These are phyloP conservation scores for Miltochrista miniata DNA, from an alignment of 2,888 invertebrate species.

Conservation along the genomic window DNA sequence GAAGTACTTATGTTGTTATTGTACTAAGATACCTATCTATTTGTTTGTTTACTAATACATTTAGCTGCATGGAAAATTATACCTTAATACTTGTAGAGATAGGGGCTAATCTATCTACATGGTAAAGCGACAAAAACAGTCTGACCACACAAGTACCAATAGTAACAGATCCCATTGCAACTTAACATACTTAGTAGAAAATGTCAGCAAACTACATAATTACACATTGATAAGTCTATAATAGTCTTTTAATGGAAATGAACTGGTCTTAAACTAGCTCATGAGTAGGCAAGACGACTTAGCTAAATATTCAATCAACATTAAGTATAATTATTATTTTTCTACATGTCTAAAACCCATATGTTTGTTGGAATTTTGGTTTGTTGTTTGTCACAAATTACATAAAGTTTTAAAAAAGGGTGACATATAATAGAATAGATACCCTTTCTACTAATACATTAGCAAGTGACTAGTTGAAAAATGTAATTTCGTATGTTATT, in stretches of 20 bases:
- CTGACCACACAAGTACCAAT: slow-evolving; percentile 5
- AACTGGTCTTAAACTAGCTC: neutral
- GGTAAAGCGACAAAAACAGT: slow-evolving; percentile 1
- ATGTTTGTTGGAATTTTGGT: too few species aligned
- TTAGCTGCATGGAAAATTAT: neutral
- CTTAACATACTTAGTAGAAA: neutral
- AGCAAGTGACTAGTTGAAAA: too few species aligned
- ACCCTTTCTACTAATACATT: too few species aligned
- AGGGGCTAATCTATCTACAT: slow-evolving; percentile 2
- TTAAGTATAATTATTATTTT: too few species aligned
- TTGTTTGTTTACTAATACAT: neutral
- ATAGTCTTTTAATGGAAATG: slow-evolving; percentile 2
- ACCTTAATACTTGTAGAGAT: slow-evolving; percentile 1
- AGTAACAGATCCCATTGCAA: slow-evolving; percentile 2
- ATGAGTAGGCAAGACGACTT: slow-evolving; percentile 1
- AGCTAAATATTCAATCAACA: too few species aligned
- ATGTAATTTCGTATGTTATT: neutral
- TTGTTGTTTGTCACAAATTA: too few species aligned
- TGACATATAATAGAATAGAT: too few species aligned
- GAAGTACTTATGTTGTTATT: neutral
- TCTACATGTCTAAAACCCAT: too few species aligned
- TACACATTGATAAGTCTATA: slow-evolving; percentile 2
- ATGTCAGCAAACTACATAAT: neutral
- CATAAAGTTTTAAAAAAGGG: too few species aligned
- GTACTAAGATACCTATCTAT: neutral